phyloP scores from a whole-genome alignment of 2,797 vertebrate species.

The Fratercula arctica region DNA sequence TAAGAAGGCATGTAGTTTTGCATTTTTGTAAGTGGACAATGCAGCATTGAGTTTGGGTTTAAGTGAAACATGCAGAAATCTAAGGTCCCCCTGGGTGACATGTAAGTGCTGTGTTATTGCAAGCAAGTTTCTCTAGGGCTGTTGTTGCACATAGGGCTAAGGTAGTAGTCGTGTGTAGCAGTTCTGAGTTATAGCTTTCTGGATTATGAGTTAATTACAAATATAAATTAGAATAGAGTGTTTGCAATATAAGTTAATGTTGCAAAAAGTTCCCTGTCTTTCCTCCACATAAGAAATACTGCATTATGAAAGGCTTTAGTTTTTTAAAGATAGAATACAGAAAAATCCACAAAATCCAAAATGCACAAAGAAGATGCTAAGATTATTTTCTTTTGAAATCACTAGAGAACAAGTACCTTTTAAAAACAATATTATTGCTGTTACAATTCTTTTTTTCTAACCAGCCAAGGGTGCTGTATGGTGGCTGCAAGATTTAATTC shows the following conservation, averaged over 20 bases:
- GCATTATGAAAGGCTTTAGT: background rate
- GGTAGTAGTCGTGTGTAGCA: background rate
- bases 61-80: background rate
- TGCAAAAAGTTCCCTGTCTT: background rate
- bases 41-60: rapidly evolving
- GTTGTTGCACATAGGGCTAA: background rate
- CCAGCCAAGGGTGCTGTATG: background rate
- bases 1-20: rapidly evolving
- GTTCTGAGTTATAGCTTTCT: background rate
- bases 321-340: background rate
- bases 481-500: background rate
- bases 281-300: background rate
- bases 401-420: rapidly evolving
- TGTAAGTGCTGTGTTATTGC: background rate
- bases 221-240: background rate
- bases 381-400: background rate
- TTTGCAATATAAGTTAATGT: background rate
- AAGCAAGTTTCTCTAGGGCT: background rate
- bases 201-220: background rate
- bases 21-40: rapidly evolving
- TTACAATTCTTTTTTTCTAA: background rate
- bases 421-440: background rate
- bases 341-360: background rate
- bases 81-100: background rate
- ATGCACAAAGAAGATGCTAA: background rate